Conservation (phyloP, 2,113 vertebrate genomes). For the Rhagologus leucostigma region DNA sequence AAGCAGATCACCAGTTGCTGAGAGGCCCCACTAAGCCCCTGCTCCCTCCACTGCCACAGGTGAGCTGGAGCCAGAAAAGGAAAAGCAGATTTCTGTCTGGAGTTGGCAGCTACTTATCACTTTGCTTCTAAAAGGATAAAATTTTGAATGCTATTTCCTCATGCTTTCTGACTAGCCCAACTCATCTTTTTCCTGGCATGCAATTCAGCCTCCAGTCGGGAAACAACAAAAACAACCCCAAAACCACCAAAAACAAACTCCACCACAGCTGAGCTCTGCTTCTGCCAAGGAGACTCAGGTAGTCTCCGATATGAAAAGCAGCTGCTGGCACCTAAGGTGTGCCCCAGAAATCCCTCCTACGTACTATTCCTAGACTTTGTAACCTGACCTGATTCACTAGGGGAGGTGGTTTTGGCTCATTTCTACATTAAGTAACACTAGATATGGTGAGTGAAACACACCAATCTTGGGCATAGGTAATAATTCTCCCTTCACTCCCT, state of each 20-base stretch:
- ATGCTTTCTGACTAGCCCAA: background rate
- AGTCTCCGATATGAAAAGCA: background rate
- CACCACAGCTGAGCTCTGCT: background rate
- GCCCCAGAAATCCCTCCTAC: background rate
- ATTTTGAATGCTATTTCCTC: background rate
- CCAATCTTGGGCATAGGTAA: background rate
- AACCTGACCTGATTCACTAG: background rate
- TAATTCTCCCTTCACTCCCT: background rate
- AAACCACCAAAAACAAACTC: background rate
- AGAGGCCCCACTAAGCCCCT: background rate
- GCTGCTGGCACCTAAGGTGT: background rate
- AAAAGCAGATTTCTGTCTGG: background rate
- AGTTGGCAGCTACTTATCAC: background rate
- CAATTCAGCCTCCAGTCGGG: background rate
- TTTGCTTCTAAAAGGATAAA: background rate
- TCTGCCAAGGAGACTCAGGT: background rate
- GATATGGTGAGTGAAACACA: background rate
- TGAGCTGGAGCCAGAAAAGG: background rate
- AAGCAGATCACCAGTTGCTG: too few species aligned
- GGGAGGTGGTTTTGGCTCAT: fast-evolving
- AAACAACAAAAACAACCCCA: background rate
- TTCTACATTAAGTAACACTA: background rate
- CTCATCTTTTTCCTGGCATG: background rate
- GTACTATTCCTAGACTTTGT: background rate
- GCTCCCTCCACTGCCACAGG: background rate